phyloP scores from a whole-genome alignment of 1,140 invertebrate species.

The Oscheius sp. region DNA sequence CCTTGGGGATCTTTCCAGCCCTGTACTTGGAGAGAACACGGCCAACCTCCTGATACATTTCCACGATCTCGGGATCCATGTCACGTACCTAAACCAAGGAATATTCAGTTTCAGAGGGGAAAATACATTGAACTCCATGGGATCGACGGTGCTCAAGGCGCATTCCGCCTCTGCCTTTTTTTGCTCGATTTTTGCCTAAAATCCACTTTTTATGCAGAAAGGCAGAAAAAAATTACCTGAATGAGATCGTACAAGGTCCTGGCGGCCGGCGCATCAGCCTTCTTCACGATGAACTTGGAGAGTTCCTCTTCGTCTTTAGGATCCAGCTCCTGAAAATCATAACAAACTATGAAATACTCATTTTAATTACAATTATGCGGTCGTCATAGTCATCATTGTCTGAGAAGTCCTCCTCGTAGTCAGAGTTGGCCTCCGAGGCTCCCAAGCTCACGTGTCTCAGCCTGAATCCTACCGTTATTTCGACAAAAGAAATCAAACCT shows the following conservation, averaged over 20 bases:
- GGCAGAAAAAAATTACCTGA: slow-evolving; percentile 22
- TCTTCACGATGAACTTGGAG: slow-evolving; percentile 39
- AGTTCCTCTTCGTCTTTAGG: slow-evolving; percentile 49
- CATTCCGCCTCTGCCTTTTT: slow-evolving; percentile 39
- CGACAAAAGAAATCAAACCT: slow-evolving; percentile 13
- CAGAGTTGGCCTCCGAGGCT: slow-evolving; percentile 11
- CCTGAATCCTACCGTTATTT: slow-evolving; percentile 9
- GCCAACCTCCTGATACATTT: slow-evolving; percentile 83
- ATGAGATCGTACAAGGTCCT: slow-evolving; percentile 47
- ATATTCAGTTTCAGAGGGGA: neutral
- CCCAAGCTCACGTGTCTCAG: slow-evolving; percentile 36
- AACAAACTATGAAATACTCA: slow-evolving; percentile 11
- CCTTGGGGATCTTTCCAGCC: slow-evolving; percentile 93
- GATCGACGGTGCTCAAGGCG: slow-evolving; percentile 25
- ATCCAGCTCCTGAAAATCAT: slow-evolving; percentile 38
- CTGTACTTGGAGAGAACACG: slow-evolving; percentile 83
- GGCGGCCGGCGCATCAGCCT: slow-evolving; percentile 12
- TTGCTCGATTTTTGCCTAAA: slow-evolving; percentile 45
- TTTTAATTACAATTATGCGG: slow-evolving; percentile 28
- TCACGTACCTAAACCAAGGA: slow-evolving; percentile 26
- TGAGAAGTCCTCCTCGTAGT: slow-evolving; percentile 40
- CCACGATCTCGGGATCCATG: slow-evolving; percentile 72
- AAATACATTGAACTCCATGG: slow-evolving; percentile 29
- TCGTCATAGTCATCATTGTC: slow-evolving; percentile 35
- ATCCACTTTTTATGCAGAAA: neutral